Percentiles rank a stretch among this genome's conserved stretches.
Conservation (phyloP, 2,797 vertebrate species). For the Takifugu ocellatus region DNA sequence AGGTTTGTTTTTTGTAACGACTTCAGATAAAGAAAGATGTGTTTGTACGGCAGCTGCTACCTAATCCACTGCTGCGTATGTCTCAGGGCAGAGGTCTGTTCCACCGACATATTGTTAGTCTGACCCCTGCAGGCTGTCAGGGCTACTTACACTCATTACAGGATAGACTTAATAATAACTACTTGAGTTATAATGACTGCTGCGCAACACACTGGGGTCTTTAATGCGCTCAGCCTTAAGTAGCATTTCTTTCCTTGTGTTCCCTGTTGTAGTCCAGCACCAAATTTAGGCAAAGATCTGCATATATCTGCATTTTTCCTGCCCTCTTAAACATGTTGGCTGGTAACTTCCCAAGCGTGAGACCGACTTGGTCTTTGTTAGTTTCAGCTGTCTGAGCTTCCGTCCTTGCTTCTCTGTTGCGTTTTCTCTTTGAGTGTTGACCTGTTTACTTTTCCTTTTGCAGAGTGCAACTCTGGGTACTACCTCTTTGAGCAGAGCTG, state of each 20-base stretch:
- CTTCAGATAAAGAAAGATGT: constrained; percentile 28
- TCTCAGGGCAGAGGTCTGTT: constrained; percentile 22
- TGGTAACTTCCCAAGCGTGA: constrained; percentile 21
- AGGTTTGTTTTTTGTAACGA: constrained; percentile 21
- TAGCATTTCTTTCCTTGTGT: constrained; percentile 22
- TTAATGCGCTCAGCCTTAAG: too few species aligned
- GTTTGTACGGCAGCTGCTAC: neutral
- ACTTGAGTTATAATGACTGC: too few species aligned
- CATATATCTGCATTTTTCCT: constrained; percentile 31
- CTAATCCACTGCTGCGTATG: neutral
- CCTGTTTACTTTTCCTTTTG: constrained; percentile 19
- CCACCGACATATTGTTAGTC: constrained; percentile 20
- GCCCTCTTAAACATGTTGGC: constrained; percentile 35
- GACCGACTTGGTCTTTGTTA: constrained; percentile 4
- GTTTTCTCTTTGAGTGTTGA: constrained; percentile 10
- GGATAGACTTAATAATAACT: too few species aligned
- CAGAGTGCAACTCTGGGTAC: constrained; percentile 90
- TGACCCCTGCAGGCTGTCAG: constrained; percentile 65
- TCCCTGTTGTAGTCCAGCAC: constrained; percentile 11
- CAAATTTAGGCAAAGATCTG: constrained; percentile 22
- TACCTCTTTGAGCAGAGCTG: constrained; percentile 89
- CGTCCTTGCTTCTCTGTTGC: constrained; percentile 17
- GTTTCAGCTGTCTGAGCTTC: neutral
- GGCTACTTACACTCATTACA: constrained; percentile 14
- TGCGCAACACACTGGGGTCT: too few species aligned